Evolutionary conservation across 92 coral and sea anemone species (phyloP), one percentile per base, ranked within the genome.

Genomic region (Parazoanthus atlanticus): DNA sequence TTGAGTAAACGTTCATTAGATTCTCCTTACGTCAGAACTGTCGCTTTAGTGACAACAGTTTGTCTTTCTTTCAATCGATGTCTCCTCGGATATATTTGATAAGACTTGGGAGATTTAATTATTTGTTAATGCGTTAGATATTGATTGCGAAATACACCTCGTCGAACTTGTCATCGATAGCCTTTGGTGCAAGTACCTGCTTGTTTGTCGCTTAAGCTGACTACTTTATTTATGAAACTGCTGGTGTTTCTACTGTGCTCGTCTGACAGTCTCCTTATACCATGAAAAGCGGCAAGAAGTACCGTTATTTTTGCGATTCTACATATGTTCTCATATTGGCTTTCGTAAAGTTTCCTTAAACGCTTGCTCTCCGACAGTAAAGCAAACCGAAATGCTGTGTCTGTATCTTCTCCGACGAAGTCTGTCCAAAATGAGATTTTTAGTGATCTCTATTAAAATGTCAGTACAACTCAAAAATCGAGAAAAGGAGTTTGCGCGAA

Each of bases 21-120:
- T 83, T 67, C 86, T 36, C 66, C 28, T 84, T 70, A 84, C 74
- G 67, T 43, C 87, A 84, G 78, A 40, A 58, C 64, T 30, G 87
- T n/a, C 10, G 28, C 65, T 46, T 36, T 30, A 28, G 40, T 21
- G 67, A 71, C 87, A 84, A 84, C 16, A 23, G 25, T 38, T 29
- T 28, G 58, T 43, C 87, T 30, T 47, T 47, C 67, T 19, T 69
- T 13, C 70, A 30, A 41, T 71, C 64, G 40, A n/a, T 4, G 43
- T 84, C 38, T 40, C 84, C 21, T 70, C 46, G 23, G 74, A 9
- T 32, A 74, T 46, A 30, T n/a, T 46, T 78, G 82, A 78, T 78
- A 78, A 29, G 74, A 84, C 41, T 10, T 43, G 28, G 41, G 64
- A n/a, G 86, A 47, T 43, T 38, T 40, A 71, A 43, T 43, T 67